Percentiles rank a stretch among this genome's conserved stretches.
These are phyloP conservation scores for Apomyelois bistriatella DNA, from an alignment of 2,888 invertebrate species.

Conservation along the genomic window DNA sequence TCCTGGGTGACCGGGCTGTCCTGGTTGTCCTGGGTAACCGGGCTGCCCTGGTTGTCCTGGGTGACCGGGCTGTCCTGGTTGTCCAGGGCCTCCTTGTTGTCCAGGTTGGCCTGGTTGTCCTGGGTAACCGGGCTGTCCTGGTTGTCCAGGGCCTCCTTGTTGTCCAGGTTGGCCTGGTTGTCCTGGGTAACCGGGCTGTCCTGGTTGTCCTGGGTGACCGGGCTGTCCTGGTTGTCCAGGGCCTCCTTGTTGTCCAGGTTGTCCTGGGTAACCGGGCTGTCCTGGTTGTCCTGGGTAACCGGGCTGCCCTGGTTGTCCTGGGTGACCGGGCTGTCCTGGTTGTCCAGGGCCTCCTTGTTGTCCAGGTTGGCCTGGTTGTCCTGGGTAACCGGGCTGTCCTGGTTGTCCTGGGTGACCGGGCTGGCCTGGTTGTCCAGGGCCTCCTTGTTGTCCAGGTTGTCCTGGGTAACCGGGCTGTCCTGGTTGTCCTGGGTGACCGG, in stretches of 20 bases:
- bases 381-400: conserved; percentile 24
- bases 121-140: conserved; percentile 40
- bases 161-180: conserved; percentile 21
- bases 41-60: conserved; percentile 40
- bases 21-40: conserved; percentile 30
- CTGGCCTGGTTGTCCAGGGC: conserved; percentile 25
- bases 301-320: conserved; percentile 27
- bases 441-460: conserved; percentile 26
- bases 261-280: conserved; percentile 21
- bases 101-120: conserved; percentile 34
- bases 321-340: conserved; percentile 38
- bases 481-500: conserved; percentile 31
- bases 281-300: conserved; percentile 24
- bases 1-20: conserved; percentile 1
- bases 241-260: conserved; percentile 23
- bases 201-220: conserved; percentile 23
- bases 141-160: conserved; percentile 28
- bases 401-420: conserved; percentile 18
- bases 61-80: conserved; percentile 24
- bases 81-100: conserved; percentile 30
- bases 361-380: conserved; percentile 29
- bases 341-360: conserved; percentile 27
- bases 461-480: conserved; percentile 10
- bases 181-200: conserved; percentile 24
- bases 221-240: conserved; percentile 26